phyloP scores from a whole-genome alignment of 1,140 invertebrate genomes.

The Rhizoglyphus robini region DNA sequence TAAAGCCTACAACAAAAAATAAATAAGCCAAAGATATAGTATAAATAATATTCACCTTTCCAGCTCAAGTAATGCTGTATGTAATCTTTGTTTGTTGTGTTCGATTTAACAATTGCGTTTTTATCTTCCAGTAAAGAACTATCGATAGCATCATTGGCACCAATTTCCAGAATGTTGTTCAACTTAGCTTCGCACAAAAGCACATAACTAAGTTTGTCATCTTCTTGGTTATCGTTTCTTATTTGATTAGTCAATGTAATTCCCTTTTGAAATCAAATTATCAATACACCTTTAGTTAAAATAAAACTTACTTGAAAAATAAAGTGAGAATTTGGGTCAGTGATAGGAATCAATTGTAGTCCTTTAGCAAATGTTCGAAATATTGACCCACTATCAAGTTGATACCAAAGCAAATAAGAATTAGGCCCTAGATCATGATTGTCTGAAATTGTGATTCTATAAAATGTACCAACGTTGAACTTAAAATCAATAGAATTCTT shows the following conservation, averaged over 20 bases:
- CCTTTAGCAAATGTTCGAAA: neutral
- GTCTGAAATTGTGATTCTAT: neutral
- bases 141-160: neutral
- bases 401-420: slow-evolving; percentile 6
- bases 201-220: neutral
- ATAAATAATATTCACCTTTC: neutral
- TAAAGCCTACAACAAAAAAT: neutral
- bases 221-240: neutral
- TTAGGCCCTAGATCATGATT: neutral
- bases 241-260: neutral
- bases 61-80: neutral
- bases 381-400: neutral
- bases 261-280: neutral
- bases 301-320: neutral
- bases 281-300: neutral
- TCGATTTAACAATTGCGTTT: neutral
- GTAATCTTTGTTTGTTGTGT: neutral
- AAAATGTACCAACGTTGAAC: neutral
- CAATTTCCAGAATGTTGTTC: neutral
- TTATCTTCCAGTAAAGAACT: neutral
- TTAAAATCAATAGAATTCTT: neutral
- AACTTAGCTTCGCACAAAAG: neutral
- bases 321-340: neutral
- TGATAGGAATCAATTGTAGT: neutral
- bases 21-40: neutral